Base-by-base conservation (phyloP, 2,888 invertebrate species). In the Acanthosepion esculentum region DNA sequence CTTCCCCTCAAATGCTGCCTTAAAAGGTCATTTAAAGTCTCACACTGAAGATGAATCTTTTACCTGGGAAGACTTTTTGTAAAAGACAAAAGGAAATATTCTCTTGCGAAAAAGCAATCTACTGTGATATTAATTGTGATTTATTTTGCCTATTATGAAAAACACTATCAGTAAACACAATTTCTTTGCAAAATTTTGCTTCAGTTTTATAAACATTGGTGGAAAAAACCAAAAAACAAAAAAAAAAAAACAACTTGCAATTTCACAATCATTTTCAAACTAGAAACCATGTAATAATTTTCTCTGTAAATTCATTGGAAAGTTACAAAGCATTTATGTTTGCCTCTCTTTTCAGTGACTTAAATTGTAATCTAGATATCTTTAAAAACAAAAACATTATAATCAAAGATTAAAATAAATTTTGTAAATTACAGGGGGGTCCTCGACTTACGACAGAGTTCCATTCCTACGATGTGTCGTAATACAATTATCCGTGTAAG, bases 11-110 rank as follows among this genome's bases (percentile, higher is more conserved):
- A 95, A 94, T 93, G 95, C 95, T 2, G 96, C 96, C 64, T 95
- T 96, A 6, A 96, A 96, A 94, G 94, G 95, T 59, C 96, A 96
- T 33, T 95, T 96, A 0, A 95, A 95, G 93, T 95, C 96, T 7
- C 96, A 96, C 93, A 95, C 96, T 18, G 95, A 95, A 7, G 96
- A 96, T 0, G 95, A 96, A 50, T 95, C 96, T 4, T 95, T 96
- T 91, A 95, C 95, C 0, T 96, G 96, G 93, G 94, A 95, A 91
- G 95, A 95, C 0, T 96, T 96, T 93, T 95, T 95, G 0, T 96
- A 96, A 92, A 95, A 95, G 41, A 41, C 41, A 2, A 41, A 64
- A 78, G n/a, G 0, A 78, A 78, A 78, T n/a, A 15, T 15, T 78
- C 78, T n/a, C n/a, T 29, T 12, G 78, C n/a, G 78, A n/a, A 15